These are phyloP conservation scores for Blastobasis adustella DNA, from an alignment of 2,888 invertebrate species.

Conservation along the genomic window DNA sequence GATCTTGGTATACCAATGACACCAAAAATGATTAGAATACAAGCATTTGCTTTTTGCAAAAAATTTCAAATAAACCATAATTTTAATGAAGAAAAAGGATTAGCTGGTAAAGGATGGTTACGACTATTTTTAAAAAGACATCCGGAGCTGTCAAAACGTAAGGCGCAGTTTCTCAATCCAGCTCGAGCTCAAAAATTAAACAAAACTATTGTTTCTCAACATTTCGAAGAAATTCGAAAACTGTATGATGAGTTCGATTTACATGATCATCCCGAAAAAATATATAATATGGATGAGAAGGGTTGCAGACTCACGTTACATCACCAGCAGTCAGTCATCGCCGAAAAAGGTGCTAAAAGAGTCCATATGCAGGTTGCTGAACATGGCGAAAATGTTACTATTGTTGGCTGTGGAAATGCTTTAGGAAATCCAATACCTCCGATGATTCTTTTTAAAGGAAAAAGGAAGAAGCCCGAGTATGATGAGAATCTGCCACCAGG, in stretches of 20 bases:
- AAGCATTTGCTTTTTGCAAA: conserved; percentile 8
- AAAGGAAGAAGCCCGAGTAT: conserved; percentile 11
- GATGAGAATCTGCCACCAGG: conserved; percentile 13
- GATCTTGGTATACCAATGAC: conserved; percentile 8
- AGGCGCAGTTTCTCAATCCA: conserved; percentile 23
- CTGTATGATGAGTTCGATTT: conserved; percentile 12
- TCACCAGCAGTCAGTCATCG: conserved; percentile 20
- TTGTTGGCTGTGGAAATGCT: conserved; percentile 1
- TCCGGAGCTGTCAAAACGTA: conserved; percentile 14
- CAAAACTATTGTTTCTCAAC: conserved; percentile 18
- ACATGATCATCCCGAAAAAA: conserved; percentile 13
- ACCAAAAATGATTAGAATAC: conserved; percentile 5
- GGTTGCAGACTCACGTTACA: conserved; percentile 19
- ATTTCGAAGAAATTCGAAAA: conserved; percentile 13
- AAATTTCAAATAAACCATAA: conserved; percentile 7
- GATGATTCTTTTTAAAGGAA: conserved; percentile 3
- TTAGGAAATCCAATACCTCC: conserved; percentile 3
- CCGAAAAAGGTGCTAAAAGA: conserved; percentile 16
- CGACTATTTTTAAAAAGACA: conserved; percentile 3
- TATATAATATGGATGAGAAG: conserved; percentile 22
- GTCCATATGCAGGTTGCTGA: conserved; percentile 3
- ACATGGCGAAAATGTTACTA: conserved; percentile 6
- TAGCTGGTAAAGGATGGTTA: conserved; percentile 5
- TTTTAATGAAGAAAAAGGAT: conserved; percentile 5
- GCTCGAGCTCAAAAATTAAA: conserved; percentile 23